A percentile compares a stretch with the other conserved stretches of the same genome.
These are phyloP conservation scores for Sterna hirundo DNA, from an alignment of 2,113 vertebrate genomes.

Conservation along the genomic window DNA sequence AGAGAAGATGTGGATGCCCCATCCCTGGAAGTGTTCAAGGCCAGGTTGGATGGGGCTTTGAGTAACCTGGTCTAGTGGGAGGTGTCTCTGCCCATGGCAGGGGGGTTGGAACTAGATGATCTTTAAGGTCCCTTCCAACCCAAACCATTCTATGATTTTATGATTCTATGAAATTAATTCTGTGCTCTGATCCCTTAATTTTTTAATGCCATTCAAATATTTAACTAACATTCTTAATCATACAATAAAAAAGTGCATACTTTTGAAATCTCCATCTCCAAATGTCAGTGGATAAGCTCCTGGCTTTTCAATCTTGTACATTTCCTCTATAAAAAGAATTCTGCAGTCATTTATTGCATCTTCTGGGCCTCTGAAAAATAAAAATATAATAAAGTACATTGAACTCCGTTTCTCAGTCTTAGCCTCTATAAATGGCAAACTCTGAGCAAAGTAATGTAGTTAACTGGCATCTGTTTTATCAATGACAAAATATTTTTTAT, in stretches of 20 bases:
- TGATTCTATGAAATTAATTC: background rate
- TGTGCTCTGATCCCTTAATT: background rate
- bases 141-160: no score
- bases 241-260: conserved; percentile 68
- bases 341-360: conserved; percentile 88
- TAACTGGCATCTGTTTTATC: background rate
- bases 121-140: no score
- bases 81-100: no score
- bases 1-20: no score
- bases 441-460: background rate
- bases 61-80: no score
- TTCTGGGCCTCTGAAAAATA: conserved; percentile 79
- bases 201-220: background rate
- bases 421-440: background rate
- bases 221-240: background rate
- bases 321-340: conserved; percentile 87
- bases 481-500: background rate
- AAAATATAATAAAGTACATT: conserved; percentile 20
- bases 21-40: no score
- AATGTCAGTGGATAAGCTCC: conserved; percentile 84
- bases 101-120: no score
- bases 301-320: conserved; percentile 89
- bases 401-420: background rate
- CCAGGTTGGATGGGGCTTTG: no score
- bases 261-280: conserved; percentile 90